Conservation (phyloP, 2,113 vertebrate genomes). For the Orientallactaga bullata region DNA sequence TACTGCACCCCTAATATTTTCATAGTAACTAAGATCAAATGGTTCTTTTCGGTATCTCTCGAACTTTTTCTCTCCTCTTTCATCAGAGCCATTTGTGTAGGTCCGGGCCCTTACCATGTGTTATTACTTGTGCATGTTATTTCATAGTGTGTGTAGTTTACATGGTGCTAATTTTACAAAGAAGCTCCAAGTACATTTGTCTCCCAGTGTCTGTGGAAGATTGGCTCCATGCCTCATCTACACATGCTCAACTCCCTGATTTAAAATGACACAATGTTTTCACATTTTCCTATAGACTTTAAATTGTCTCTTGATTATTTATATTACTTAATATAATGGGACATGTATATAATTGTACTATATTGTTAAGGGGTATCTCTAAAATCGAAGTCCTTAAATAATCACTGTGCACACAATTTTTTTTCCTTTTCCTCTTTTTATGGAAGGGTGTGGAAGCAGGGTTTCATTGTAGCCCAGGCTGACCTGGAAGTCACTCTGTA, state of each 20-base stretch:
- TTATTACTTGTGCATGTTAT: not conserved
- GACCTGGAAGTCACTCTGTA: no score
- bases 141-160: not conserved
- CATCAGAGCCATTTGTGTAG: not conserved
- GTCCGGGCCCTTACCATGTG: not conserved
- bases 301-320: not conserved
- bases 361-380: not conserved
- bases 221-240: not conserved
- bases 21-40: not conserved
- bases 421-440: not conserved
- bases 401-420: not conserved
- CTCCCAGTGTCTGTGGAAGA: not conserved
- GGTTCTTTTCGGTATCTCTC: not conserved
- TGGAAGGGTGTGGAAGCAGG: no score
- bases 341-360: not conserved
- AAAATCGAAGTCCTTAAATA: not conserved
- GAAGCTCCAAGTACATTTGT: not conserved
- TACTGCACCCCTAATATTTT: no score
- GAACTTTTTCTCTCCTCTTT: not conserved
- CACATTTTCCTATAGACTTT: not conserved
- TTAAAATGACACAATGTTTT: not conserved
- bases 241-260: not conserved
- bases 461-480: no score
- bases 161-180: conserved; percentile 17
- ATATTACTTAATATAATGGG: not conserved